phyloP scores from a whole-genome alignment of 2,113 vertebrate genomes.

The Cathartes aura region DNA sequence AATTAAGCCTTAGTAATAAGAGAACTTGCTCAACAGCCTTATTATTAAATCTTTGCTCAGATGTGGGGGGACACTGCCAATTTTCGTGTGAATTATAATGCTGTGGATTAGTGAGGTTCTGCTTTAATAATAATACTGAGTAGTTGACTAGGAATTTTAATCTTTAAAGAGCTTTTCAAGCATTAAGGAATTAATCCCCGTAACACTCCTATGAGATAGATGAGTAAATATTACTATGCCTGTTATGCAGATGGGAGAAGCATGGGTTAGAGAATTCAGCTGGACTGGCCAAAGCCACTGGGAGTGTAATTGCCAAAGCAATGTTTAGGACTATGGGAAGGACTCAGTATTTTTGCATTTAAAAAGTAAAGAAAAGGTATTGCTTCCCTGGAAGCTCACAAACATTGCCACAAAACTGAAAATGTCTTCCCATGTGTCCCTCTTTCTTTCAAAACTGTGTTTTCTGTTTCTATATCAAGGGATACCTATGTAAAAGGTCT shows the following conservation, averaged over 20 bases:
- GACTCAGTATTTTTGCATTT: background rate
- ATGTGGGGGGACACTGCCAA: background rate
- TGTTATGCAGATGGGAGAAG: background rate
- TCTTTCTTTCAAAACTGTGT: slow-evolving; percentile 15
- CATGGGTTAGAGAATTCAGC: background rate
- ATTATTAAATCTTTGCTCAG: slow-evolving; percentile 23
- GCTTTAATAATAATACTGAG: slow-evolving; percentile 23
- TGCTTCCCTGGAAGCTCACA: background rate
- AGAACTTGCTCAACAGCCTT: background rate
- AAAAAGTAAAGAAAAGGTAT: background rate
- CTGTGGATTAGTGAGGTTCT: slow-evolving; percentile 25
- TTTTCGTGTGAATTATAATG: slow-evolving; percentile 17
- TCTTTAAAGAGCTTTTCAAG: slow-evolving; percentile 43
- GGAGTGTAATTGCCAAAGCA: background rate
- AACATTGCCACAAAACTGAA: background rate
- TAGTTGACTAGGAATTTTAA: slow-evolving; percentile 5
- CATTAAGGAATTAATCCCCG: slow-evolving; percentile 36
- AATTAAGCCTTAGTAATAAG: slow-evolving; percentile 28
- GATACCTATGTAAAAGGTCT: slow-evolving; percentile 17
- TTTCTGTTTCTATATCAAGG: slow-evolving; percentile 30
- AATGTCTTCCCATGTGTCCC: background rate
- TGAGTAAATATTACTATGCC: slow-evolving; percentile 8
- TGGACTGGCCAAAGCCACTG: background rate
- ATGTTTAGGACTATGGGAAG: background rate
- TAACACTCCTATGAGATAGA: background rate